These are phyloP conservation scores for Pseudomugil tenellus DNA, from an alignment of 2,797 vertebrate species.

Conservation along the genomic window DNA sequence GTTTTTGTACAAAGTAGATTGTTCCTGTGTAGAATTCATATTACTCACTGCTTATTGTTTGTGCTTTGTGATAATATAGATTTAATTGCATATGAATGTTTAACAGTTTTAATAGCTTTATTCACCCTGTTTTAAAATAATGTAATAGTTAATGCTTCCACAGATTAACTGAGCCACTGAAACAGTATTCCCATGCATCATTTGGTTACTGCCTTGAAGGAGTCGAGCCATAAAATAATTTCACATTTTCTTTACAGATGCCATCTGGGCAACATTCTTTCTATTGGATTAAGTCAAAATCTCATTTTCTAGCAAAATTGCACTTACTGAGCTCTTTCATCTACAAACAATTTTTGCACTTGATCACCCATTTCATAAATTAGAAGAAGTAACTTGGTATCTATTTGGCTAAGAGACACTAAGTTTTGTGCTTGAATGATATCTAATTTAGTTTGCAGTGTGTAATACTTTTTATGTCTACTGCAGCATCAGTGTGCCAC, in stretches of 20 bases:
- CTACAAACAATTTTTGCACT: constrained; percentile 37
- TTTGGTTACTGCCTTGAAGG: not conserved
- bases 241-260: not conserved
- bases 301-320: constrained; percentile 19
- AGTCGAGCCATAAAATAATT: constrained; percentile 1
- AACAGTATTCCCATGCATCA: not conserved
- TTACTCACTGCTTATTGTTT: not conserved
- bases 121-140: no score
- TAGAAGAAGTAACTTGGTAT: constrained; percentile 32
- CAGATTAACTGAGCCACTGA: not conserved
- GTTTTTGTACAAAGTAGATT: no score
- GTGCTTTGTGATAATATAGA: not conserved
- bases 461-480: constrained; percentile 46
- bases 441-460: constrained; percentile 50
- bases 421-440: constrained; percentile 41
- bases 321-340: not conserved
- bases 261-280: not conserved
- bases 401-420: constrained; percentile 20
- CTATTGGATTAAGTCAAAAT: constrained; percentile 10
- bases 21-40: not conserved
- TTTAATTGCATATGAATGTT: not conserved
- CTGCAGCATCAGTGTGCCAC: constrained; percentile 56
- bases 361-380: constrained; percentile 51
- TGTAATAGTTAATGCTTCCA: not conserved
- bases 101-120: not conserved